phyloP scores from a whole-genome alignment of 2,888 invertebrate species.

The Lithosia quadra region DNA sequence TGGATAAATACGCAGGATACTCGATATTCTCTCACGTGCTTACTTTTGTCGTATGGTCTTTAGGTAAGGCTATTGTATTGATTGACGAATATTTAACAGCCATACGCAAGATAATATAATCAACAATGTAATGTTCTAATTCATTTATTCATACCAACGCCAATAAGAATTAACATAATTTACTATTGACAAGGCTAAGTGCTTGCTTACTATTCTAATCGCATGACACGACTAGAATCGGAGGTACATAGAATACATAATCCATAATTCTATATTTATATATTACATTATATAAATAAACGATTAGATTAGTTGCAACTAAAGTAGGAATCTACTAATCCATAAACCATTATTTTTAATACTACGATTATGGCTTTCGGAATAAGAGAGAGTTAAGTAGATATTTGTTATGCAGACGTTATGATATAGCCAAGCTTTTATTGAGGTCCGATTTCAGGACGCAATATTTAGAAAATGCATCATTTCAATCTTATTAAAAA shows the following conservation, averaged over 20 bases:
- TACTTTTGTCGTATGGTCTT: background rate
- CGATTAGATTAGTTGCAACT: constrained; percentile 36
- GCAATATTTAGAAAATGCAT: too few species aligned
- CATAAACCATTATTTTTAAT: too few species aligned
- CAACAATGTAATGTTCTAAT: constrained; percentile 21
- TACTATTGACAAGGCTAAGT: constrained; percentile 56
- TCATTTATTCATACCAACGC: constrained; percentile 33
- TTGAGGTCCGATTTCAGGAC: too few species aligned
- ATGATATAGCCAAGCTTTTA: too few species aligned
- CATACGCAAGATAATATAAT: background rate
- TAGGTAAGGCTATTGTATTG: background rate
- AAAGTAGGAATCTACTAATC: background rate
- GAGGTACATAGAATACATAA: constrained; percentile 35
- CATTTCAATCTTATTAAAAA: too few species aligned
- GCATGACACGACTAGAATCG: constrained; percentile 25
- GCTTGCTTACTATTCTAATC: constrained; percentile 56
- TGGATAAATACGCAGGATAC: too few species aligned
- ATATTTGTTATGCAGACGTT: too few species aligned
- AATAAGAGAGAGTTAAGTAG: too few species aligned
- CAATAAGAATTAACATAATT: constrained; percentile 58
- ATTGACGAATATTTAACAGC: background rate
- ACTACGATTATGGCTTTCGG: too few species aligned
- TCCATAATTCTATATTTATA: constrained; percentile 21
- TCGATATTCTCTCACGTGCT: background rate
- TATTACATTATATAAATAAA: constrained; percentile 28